These are phyloP conservation scores for Tragelaphus buxtoni DNA, from an alignment of 2,113 vertebrate species.

Conservation along the genomic window DNA sequence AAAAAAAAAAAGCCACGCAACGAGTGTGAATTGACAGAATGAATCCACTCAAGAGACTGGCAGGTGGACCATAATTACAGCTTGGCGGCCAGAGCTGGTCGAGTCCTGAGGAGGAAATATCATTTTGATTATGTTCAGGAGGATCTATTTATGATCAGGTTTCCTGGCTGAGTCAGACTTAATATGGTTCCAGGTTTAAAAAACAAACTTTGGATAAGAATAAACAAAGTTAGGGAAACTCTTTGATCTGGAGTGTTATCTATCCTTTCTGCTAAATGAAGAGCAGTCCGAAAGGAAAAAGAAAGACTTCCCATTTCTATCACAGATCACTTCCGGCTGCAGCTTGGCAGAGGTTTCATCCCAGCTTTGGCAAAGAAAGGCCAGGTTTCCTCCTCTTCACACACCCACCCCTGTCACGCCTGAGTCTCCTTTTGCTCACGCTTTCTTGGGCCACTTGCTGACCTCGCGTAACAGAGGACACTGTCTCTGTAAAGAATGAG, in stretches of 20 bases:
- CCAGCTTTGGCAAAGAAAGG: not conserved
- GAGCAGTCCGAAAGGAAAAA: not conserved
- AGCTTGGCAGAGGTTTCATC: not conserved
- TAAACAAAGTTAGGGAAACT: conserved; percentile 2
- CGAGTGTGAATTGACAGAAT: conserved; percentile 1
- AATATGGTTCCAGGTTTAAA: conserved; percentile 32
- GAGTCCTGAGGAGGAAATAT: conserved; percentile 14
- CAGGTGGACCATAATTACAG: not conserved
- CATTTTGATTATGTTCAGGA: conserved; percentile 36
- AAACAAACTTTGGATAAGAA: conserved; percentile 32
- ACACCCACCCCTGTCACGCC: not conserved
- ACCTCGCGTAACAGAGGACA: not conserved
- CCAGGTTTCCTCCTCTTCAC: not conserved
- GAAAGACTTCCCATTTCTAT: not conserved
- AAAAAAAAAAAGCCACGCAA: not conserved
- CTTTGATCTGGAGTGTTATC: not conserved
- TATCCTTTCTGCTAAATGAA: not conserved
- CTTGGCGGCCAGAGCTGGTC: not conserved
- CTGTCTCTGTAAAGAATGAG: not conserved
- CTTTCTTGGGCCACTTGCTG: not conserved
- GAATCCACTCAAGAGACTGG: not conserved
- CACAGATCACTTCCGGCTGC: not conserved
- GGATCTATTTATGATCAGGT: conserved; percentile 32
- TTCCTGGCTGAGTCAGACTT: not conserved
- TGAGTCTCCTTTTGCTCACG: not conserved